These are phyloP conservation scores for Coregonus ussuriensis DNA, from an alignment of 2,797 vertebrate genomes.

Conservation along the genomic window DNA sequence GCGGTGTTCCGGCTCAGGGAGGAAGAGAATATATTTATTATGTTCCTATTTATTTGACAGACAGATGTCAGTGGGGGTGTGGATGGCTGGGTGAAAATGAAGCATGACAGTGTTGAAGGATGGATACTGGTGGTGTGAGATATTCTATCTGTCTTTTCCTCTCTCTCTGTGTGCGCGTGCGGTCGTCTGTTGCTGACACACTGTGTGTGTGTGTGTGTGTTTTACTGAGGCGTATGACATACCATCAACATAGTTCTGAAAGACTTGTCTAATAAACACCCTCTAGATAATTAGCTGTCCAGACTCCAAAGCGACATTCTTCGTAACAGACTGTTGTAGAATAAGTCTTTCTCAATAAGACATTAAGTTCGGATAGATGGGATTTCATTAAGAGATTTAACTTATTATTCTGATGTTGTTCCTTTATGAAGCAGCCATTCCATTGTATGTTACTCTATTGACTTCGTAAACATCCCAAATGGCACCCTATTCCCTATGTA, in stretches of 20 bases:
- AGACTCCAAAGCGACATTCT: neutral
- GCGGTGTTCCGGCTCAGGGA: neutral
- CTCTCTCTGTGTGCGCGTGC: neutral
- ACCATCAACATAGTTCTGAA: neutral
- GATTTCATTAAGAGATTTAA: constrained; percentile 17
- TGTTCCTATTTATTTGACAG: constrained; percentile 50
- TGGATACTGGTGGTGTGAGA: constrained; percentile 19
- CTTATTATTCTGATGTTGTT: neutral
- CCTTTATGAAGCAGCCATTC: constrained; percentile 21
- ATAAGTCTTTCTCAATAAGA: neutral
- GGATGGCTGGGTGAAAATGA: constrained; percentile 66
- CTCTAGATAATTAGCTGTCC: neutral
- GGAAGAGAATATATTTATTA: constrained; percentile 17
- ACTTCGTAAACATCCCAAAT: constrained; percentile 6
- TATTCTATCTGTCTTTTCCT: neutral
- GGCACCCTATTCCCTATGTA: neutral
- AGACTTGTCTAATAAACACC: neutral
- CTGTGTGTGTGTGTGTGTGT: neutral
- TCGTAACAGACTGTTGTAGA: neutral
- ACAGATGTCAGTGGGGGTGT: constrained; percentile 54
- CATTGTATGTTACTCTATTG: constrained; percentile 27
- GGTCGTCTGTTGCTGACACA: too few relatives aligned
- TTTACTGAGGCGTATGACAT: neutral
- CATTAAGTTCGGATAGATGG: constrained; percentile 17
- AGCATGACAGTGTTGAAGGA: constrained; percentile 66